phyloP scores from a whole-genome alignment of 1,140 invertebrate species.

The Drosophila melanogaster region DNA sequence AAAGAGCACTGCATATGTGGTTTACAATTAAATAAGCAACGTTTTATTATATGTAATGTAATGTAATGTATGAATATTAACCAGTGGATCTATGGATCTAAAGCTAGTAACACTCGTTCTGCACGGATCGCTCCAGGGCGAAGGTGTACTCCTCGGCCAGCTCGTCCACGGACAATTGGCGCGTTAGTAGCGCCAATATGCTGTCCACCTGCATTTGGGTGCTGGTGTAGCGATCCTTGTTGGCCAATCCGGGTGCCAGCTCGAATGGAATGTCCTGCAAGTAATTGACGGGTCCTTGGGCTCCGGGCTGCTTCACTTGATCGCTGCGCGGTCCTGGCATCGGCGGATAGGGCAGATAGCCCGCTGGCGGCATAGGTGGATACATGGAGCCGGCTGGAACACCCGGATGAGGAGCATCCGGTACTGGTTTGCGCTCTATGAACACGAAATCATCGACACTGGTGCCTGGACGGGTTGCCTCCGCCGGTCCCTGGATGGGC shows the following conservation, averaged over 20 bases:
- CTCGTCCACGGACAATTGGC: constrained; percentile 73
- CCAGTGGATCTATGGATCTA: not conserved
- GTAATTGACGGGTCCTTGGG: constrained; percentile 60
- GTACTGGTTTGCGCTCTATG: constrained; percentile 61
- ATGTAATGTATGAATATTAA: not conserved
- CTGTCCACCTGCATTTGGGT: constrained; percentile 74
- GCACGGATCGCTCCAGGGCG: constrained; percentile 71
- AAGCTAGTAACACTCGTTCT: constrained; percentile 72
- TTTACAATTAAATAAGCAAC: constrained; percentile 34
- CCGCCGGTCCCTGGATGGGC: constrained; percentile 70
- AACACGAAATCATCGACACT: constrained; percentile 79
- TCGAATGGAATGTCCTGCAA: constrained; percentile 81
- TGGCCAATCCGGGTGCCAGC: constrained; percentile 64
- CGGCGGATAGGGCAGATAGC: constrained; percentile 64
- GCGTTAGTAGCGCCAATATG: constrained; percentile 74
- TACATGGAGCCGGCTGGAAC: constrained; percentile 48
- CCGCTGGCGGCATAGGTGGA: constrained; percentile 68
- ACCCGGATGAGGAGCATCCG: constrained; percentile 18
- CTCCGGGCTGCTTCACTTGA: not conserved
- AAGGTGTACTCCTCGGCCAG: constrained; percentile 75
- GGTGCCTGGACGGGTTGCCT: constrained; percentile 28
- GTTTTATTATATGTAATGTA: constrained; percentile 18
- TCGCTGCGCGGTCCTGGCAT: constrained; percentile 14
- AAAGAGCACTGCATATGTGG: not conserved
- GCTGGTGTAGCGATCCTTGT: constrained; percentile 54